Evolutionary conservation across 2,888 invertebrate genomes (phyloP).

Genomic region (Plutella xylostella): DNA sequence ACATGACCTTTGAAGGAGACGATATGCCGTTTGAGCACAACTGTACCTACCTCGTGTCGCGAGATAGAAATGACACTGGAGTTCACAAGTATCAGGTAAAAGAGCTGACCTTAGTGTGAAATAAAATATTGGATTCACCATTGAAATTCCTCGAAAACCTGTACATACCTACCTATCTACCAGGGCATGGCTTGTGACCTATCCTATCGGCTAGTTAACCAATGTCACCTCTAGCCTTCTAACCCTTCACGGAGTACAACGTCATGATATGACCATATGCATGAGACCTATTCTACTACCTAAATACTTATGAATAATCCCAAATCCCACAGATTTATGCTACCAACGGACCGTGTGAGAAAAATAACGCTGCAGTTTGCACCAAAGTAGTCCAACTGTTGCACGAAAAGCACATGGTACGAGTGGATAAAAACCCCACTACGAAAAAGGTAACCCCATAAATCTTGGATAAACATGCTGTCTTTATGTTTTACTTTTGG

Average conservation of each 20-base stretch:
- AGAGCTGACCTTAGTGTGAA: background rate
- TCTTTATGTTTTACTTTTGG: background rate
- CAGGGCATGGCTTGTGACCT: too few species aligned
- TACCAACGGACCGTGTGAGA: constrained; percentile 77
- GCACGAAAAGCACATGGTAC: constrained; percentile 74
- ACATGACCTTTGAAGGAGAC: constrained; percentile 84
- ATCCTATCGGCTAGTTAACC: too few species aligned
- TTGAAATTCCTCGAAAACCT: too few species aligned
- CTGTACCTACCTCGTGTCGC: constrained; percentile 85
- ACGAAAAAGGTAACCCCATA: constrained; percentile 42
- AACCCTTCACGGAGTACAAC: background rate
- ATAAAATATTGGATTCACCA: too few species aligned
- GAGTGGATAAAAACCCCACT: constrained; percentile 46
- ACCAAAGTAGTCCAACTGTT: constrained; percentile 76
- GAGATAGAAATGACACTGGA: constrained; percentile 69
- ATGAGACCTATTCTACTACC: background rate
- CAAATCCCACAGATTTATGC: constrained; percentile 69
- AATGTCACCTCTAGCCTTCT: too few species aligned
- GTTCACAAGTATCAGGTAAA: constrained; percentile 58
- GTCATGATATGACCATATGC: background rate
- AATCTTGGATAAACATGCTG: background rate
- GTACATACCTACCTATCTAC: too few species aligned
- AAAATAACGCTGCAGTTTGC: constrained; percentile 67
- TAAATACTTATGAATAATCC: background rate
- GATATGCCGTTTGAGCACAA: constrained; percentile 85